Evolutionary conservation across 2,888 invertebrate genomes (phyloP), one percentile per base, ranked within the genome.

Genomic region (Caenorhabditis japonica): DNA sequence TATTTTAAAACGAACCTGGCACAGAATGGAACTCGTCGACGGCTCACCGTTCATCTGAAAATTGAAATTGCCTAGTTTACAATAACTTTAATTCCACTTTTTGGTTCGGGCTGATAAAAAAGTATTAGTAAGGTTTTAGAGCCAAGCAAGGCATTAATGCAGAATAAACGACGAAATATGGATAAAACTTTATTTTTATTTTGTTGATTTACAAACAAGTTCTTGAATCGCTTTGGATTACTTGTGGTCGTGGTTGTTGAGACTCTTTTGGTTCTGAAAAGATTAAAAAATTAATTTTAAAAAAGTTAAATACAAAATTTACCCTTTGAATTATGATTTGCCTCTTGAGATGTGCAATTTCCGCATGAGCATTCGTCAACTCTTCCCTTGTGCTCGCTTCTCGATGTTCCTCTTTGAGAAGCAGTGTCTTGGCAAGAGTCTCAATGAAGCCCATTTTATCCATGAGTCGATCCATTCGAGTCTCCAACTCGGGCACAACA

Each of bases 261-360:
- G 27, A 30, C 8, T 21, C 21, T 38, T 47, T 19, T 47, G 19
- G 21, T 59, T 59, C 59, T 59, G 47, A 27, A 59, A 59, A 8
- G 15, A 12, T 7, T 7, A 33, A 15, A 38, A 5, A 12, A 4
- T 10, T 3, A 2, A 8, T n/a, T 38, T 38, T 0, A 52, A 15
- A 7, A 1, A 10, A 17, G 17, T 17, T 33, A 10, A 15, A 21
- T 8, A 15, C 10, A 7, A 2, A 19, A 21, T 39, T 49, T 19
- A 59, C 59, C 25, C 59, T 47, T 27, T 59, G 47, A 5, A 59
- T 5, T 7, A 59, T 47, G 12, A 59, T 15, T 13, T 59, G 59
- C 13, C 47, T 47, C 17, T 21, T 27, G 0, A 59, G 27, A 4
- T 10, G 19, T 1, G 34, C 2, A 21, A 59, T 47, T 15, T 47